A percentile compares a stretch with the other conserved stretches of the same genome.
Conservation (phyloP, 2,888 invertebrate genomes). For the Glaucopsyche alexis region DNA sequence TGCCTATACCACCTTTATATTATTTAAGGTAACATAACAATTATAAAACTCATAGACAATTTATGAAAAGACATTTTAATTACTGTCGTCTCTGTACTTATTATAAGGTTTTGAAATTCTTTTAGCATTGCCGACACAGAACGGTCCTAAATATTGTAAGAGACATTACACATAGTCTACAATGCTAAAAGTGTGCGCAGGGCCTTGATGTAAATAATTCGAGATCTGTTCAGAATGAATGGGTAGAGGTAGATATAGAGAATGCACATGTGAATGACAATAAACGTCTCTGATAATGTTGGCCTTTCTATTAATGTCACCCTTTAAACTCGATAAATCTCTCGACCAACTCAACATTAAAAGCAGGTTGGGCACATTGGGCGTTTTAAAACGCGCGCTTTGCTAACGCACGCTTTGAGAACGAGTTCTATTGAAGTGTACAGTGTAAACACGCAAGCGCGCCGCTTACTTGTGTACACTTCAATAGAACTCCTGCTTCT, state of each 20-base stretch:
- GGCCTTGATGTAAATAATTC: slow-evolving; percentile 7
- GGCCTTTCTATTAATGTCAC: slow-evolving; percentile 32
- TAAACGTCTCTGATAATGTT: slow-evolving; percentile 63
- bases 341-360: too few species aligned
- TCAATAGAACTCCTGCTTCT: too few species aligned
- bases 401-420: too few species aligned
- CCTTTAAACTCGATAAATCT: too few species aligned
- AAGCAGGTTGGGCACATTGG: too few species aligned
- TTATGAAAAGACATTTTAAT: slow-evolving; percentile 1
- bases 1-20: not conserved
- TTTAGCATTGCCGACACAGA: not conserved
- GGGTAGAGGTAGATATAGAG: slow-evolving; percentile 45
- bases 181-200: slow-evolving; percentile 13
- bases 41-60: not conserved
- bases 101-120: not conserved
- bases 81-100: not conserved
- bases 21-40: not conserved
- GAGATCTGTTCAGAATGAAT: not conserved
- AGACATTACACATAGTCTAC: not conserved
- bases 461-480: too few species aligned
- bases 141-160: not conserved
- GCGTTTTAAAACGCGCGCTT: too few species aligned
- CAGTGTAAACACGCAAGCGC: too few species aligned
- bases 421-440: too few species aligned
- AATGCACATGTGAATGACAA: slow-evolving; percentile 78